phyloP scores from a whole-genome alignment of 1,140 invertebrate genomes.

The Latrodectus geometricus region DNA sequence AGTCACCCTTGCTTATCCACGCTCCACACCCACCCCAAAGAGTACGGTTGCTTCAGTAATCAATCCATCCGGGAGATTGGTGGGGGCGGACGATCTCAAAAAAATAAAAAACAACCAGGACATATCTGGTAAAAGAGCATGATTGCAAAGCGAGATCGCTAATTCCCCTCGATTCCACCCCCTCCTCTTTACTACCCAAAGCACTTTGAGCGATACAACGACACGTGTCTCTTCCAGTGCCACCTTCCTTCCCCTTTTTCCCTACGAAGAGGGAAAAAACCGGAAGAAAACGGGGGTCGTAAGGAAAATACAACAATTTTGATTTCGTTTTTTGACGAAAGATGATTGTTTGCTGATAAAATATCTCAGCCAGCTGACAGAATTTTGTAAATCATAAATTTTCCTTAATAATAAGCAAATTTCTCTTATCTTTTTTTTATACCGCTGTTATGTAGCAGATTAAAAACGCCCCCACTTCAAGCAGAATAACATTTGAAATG shows the following conservation, averaged over 20 bases:
- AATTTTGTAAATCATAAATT: too few relatives aligned
- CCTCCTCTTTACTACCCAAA: neutral
- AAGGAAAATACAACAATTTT: neutral
- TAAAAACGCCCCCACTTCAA: too few relatives aligned
- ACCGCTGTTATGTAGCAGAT: too few relatives aligned
- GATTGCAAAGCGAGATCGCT: slow-evolving; percentile 50
- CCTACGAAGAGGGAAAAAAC: slow-evolving; percentile 2
- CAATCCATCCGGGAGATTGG: slow-evolving; percentile 24
- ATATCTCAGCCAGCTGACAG: too few relatives aligned
- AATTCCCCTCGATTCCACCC: slow-evolving; percentile 30
- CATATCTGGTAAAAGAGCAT: slow-evolving; percentile 38
- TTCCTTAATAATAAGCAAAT: too few relatives aligned
- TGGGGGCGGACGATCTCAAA: neutral
- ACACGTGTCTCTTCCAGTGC: slow-evolving; percentile 30
- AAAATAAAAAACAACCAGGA: slow-evolving; percentile 6
- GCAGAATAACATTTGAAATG: too few relatives aligned
- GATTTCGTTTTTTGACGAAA: neutral
- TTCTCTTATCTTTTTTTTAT: too few relatives aligned
- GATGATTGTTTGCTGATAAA: too few relatives aligned
- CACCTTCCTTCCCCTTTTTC: slow-evolving; percentile 7
- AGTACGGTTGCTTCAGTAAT: slow-evolving; percentile 8
- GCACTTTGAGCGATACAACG: slow-evolving; percentile 54
- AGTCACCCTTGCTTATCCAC: neutral
- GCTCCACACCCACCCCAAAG: neutral
- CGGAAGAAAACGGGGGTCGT: neutral